Conservation (phyloP, 1,140 invertebrate species). For the Drosophila watanabei region DNA sequence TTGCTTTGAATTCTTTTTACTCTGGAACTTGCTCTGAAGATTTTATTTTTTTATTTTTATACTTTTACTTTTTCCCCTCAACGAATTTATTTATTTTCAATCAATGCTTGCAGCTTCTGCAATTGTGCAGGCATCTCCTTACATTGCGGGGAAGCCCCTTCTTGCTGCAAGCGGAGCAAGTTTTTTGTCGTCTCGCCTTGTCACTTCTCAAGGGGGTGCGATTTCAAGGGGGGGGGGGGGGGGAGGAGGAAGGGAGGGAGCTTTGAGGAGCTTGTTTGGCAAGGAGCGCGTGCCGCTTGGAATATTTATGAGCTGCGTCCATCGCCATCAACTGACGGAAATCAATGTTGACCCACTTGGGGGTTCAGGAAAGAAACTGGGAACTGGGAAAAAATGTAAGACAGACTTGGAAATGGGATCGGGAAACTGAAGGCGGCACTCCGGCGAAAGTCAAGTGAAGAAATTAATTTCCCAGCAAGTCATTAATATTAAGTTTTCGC, state of each 20-base stretch:
- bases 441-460: slow-evolving; percentile 70
- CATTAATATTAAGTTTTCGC: slow-evolving; percentile 79
- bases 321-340: slow-evolving; percentile 65
- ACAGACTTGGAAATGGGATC: slow-evolving; percentile 44
- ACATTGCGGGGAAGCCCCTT: background rate
- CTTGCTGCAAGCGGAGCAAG: slow-evolving; percentile 37
- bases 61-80: background rate
- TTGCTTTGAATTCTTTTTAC: slow-evolving; percentile 14
- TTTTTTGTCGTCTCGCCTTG: slow-evolving; percentile 75
- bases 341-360: slow-evolving; percentile 81
- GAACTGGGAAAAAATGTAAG: slow-evolving; percentile 14
- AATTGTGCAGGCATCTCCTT: slow-evolving; percentile 23
- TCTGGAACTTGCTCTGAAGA: slow-evolving; percentile 23
- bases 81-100: slow-evolving; percentile 80
- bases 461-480: slow-evolving; percentile 80
- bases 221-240: background rate
- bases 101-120: slow-evolving; percentile 55
- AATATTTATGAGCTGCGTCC: slow-evolving; percentile 78
- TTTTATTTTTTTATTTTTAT: background rate
- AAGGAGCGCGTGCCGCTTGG: slow-evolving; percentile 73
- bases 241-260: no score
- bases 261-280: slow-evolving; percentile 14
- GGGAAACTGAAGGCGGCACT: slow-evolving; percentile 32
- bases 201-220: slow-evolving; percentile 36
- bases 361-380: slow-evolving; percentile 39